These are phyloP conservation scores for Octodon degus DNA, from an alignment of 2,113 vertebrate species.

Conservation along the genomic window DNA sequence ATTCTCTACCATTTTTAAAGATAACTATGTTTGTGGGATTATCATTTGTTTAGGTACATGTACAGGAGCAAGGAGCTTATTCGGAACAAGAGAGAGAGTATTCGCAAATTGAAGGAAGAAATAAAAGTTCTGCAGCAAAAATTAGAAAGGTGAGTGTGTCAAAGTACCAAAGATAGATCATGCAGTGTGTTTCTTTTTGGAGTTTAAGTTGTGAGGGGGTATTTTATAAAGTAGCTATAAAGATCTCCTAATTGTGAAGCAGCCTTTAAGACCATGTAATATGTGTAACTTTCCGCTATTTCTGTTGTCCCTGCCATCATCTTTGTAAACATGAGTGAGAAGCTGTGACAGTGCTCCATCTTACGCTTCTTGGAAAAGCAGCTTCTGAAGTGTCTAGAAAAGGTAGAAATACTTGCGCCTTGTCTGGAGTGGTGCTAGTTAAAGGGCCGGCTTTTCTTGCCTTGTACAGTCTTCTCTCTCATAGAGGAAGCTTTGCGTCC, in stretches of 20 bases:
- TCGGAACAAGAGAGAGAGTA: conserved; percentile 91
- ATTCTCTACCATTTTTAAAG: conserved; percentile 18
- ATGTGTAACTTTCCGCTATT: background rate
- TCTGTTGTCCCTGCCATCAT: background rate
- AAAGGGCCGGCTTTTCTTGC: background rate
- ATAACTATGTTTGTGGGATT: background rate
- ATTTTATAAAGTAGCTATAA: conserved; percentile 1
- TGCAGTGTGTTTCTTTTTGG: conserved; percentile 14
- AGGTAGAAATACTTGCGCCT: background rate
- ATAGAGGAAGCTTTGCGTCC: background rate
- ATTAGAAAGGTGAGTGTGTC: conserved; percentile 90
- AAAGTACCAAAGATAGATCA: background rate
- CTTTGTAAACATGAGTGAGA: background rate
- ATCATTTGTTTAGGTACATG: conserved; percentile 90
- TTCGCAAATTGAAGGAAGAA: conserved; percentile 92
- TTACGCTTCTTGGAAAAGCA: background rate
- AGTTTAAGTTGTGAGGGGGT: background rate
- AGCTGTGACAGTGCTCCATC: background rate
- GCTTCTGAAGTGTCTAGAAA: background rate
- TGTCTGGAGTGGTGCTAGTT: background rate
- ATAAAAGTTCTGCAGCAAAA: conserved; percentile 92
- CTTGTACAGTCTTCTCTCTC: background rate
- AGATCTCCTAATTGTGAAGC: background rate
- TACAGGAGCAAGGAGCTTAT: conserved; percentile 93
- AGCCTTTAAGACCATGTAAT: background rate